A percentile compares a stretch with the other conserved stretches of the same genome.
These are phyloP conservation scores for Lasioglossum marginatum DNA, from an alignment of 2,888 invertebrate genomes.

Conservation along the genomic window DNA sequence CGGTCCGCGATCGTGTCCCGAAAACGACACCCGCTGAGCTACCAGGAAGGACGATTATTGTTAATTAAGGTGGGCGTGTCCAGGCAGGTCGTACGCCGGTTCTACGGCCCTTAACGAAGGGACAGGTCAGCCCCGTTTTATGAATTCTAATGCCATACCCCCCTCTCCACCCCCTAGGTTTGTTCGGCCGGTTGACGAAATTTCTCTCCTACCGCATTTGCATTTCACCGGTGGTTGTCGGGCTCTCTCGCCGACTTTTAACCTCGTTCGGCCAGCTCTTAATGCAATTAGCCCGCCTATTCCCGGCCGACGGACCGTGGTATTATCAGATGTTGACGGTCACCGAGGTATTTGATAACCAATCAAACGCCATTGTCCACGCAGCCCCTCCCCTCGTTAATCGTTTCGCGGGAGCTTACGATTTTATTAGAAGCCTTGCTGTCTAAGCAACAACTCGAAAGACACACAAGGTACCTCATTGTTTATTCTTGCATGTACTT, in stretches of 20 bases:
- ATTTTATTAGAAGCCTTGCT: not conserved
- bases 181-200: constrained; percentile 37
- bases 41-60: constrained; percentile 76
- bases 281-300: constrained; percentile 54
- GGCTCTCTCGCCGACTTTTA: constrained; percentile 28
- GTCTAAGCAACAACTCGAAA: not conserved
- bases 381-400: constrained; percentile 4
- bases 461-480: not conserved
- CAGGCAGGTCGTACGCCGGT: constrained; percentile 62
- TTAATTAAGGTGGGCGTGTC: constrained; percentile 75
- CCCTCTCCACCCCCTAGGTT: not conserved
- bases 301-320: constrained; percentile 20
- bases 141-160: constrained; percentile 57
- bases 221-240: constrained; percentile 37
- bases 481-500: not conserved
- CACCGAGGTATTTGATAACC: constrained; percentile 44
- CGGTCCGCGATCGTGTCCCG: constrained; percentile 37
- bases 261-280: constrained; percentile 28
- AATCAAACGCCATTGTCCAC: constrained; percentile 42
- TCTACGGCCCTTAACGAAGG: constrained; percentile 66
- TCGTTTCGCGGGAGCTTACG: not conserved
- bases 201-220: constrained; percentile 39
- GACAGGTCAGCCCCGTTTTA: constrained; percentile 60
- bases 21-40: constrained; percentile 74
- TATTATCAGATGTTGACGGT: constrained; percentile 41